Evolutionary conservation across 1,140 invertebrate genomes (phyloP), one percentile per base, ranked within the genome.

Genomic region (Aphidius ervi): DNA sequence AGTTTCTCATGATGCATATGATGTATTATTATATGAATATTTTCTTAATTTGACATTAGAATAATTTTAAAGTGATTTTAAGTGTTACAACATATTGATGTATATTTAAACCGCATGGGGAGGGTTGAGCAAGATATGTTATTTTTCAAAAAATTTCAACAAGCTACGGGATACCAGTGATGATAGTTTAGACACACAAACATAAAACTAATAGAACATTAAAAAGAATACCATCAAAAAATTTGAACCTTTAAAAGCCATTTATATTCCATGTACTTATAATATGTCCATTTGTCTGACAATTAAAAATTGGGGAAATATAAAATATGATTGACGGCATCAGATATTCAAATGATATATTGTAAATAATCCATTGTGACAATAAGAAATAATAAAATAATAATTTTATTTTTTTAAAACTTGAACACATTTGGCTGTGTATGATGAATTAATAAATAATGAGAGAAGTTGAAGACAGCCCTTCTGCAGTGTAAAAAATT

Each of bases 211-310:
- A 72, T 71, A 70, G 70, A 72, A 72, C 71, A 70, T 72, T 72
- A 71, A 72, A 45, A 54, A 23, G 23, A 10, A 54, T 54, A 54
- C 45, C 43, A 40, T 46, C 43, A 40, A 52, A 37, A 41, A 52
- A 53, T 39, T 39, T 23, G 6, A 39, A 41, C 52, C 40, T 9
- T 41, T 16, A n/a, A 54, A 8, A 46, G 61, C 63, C 67, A 72
- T 72, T 71, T 68, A 65, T 71, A 68, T 70, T 69, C 57, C 41
- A 41, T 41, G 37, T 54, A 54, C 42, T 54, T 43, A 63, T 74
- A 73, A 70, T 70, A 66, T 58, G 67, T 64, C 66, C 66, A 71
- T 70, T 74, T 71, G 71, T 73, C 72, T 66, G 65, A 65, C 69
- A 75, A 75, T 74, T 74, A 74, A 74, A 74, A 68, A 41, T 40